Percentiles rank a stretch among this genome's conserved stretches.
Conservation (phyloP, 2,888 invertebrate species). For the Cryptocephalus primarius region DNA sequence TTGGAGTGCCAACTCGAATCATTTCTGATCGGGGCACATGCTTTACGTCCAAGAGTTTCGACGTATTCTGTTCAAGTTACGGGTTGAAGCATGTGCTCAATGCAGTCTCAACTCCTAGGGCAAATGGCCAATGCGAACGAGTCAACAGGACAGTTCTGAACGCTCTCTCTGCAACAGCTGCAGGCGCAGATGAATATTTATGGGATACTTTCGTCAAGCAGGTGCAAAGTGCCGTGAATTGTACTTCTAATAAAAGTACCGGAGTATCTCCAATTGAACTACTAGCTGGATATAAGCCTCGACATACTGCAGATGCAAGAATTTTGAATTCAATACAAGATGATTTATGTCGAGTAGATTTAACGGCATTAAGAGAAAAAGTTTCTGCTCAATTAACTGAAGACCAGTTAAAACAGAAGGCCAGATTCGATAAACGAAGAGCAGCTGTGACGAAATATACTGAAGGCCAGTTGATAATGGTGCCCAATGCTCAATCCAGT, state of each 20-base stretch:
- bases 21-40: too few relatives aligned
- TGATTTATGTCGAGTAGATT: not conserved
- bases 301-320: not conserved
- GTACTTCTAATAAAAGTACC: conserved; percentile 9
- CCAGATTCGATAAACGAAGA: too few relatives aligned
- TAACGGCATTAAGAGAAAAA: not conserved
- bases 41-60: too few relatives aligned
- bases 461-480: too few relatives aligned
- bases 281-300: conserved; percentile 8
- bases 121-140: not conserved
- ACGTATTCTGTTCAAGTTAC: too few relatives aligned
- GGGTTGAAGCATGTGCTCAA: too few relatives aligned
- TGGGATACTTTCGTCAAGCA: conserved; percentile 1
- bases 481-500: too few relatives aligned
- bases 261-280: conserved; percentile 11
- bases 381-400: too few relatives aligned
- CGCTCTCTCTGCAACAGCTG: not conserved
- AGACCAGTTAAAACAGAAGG: too few relatives aligned
- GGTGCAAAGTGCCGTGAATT: conserved; percentile 8
- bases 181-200: not conserved
- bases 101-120: too few relatives aligned
- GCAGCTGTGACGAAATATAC: too few relatives aligned
- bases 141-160: conserved; percentile 1
- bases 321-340: not conserved
- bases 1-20: too few relatives aligned